Percentiles rank a stretch among this genome's conserved stretches.
Conservation (phyloP, 2,113 vertebrate genomes). For the Sciurus niger region DNA sequence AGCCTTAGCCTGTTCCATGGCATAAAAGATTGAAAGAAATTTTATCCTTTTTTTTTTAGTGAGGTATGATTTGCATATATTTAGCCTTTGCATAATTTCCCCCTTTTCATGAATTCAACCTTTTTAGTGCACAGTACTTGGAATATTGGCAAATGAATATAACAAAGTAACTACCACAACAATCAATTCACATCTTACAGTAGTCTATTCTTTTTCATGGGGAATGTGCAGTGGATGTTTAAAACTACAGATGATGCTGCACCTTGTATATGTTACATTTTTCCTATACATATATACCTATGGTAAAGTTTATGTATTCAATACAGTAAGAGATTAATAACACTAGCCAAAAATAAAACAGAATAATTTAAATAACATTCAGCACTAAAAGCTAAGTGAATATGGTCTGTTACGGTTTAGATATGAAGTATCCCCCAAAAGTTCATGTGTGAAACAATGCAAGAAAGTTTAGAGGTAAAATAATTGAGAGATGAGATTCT, state of each 20-base stretch:
- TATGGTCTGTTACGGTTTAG: no score
- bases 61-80: not conserved
- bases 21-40: not conserved
- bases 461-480: no score
- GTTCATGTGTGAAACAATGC: no score
- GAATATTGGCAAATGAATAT: not conserved
- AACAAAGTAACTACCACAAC: rapidly evolving
- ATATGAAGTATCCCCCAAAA: no score
- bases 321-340: not conserved
- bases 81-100: not conserved
- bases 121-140: not conserved
- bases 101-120: not conserved
- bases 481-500: no score
- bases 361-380: not conserved
- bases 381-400: no score
- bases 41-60: not conserved
- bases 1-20: not conserved
- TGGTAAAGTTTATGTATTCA: not conserved
- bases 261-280: not conserved
- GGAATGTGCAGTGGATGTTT: not conserved
- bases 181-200: not conserved
- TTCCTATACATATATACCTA: not conserved
- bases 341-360: not conserved
- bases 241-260: not conserved
- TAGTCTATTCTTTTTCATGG: not conserved